phyloP scores from a whole-genome alignment of 2,797 vertebrate species.

The Pseudochaenichthys georgianus region DNA sequence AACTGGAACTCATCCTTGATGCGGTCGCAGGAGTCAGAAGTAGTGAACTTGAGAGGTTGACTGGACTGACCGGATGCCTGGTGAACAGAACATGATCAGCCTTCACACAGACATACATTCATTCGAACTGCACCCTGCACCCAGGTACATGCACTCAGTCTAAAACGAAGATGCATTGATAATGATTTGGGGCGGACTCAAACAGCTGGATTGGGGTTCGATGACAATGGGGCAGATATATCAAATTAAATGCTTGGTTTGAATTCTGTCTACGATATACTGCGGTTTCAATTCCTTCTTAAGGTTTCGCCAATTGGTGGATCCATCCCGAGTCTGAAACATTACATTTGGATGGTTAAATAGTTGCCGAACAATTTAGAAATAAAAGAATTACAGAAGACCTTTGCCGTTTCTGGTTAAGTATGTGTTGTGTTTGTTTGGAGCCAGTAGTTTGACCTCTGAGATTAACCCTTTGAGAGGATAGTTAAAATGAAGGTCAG shows the following conservation, averaged over 20 bases:
- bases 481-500: constrained; percentile 32
- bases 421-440: constrained; percentile 54
- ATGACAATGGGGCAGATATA: too few species aligned
- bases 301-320: too few species aligned
- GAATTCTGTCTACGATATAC: too few species aligned
- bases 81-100: constrained; percentile 9
- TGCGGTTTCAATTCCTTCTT: too few species aligned
- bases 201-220: too few species aligned
- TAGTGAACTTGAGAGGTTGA: constrained; percentile 97
- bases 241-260: too few species aligned
- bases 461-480: constrained; percentile 59
- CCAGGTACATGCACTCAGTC: not conserved
- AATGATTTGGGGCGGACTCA: too few species aligned
- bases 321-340: not conserved
- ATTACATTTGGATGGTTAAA: not conserved
- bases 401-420: not conserved
- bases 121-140: not conserved
- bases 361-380: not conserved
- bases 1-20: constrained; percentile 99
- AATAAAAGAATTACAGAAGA: constrained; percentile 5
- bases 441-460: constrained; percentile 54
- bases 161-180: too few species aligned
- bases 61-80: constrained; percentile 95
- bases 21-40: constrained; percentile 97
- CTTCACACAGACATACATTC: not conserved